Base-by-base conservation (phyloP, 2,113 vertebrate species). In the Platycercus adscitus region DNA sequence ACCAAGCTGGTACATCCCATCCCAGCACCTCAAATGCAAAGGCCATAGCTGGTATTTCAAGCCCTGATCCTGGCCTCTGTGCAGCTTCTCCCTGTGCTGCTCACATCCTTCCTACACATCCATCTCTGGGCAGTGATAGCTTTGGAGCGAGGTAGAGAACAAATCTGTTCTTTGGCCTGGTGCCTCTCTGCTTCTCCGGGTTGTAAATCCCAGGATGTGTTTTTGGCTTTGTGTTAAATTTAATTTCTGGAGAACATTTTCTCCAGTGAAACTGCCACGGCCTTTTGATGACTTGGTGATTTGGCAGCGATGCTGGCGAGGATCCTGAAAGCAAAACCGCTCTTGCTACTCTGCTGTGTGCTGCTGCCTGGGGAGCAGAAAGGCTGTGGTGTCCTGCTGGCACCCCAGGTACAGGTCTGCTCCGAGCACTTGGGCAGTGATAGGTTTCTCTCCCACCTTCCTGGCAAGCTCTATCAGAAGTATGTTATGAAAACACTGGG, bases 341-440 rank as follows among this genome's bases (percentile, higher is more conserved):
- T 66, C 2, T 2, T 1, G 2, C 53, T 37, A 7, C 31, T 65
- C 41, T 0, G 0, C 33, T 6, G 3, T 24, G 61, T 3, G 6
- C 33, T 1, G 1, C 58, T 66, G 70, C 31, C 39, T 7, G 12
- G 26, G 49, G 56, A 81, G 49, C 88, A 69, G 71, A 50, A 52
- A 46, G 46, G 64, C 60, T 53, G 60, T 0, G 0, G 24, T n/a
- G 68, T n/a, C 0, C 0, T 39, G 60, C 33, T 58, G 52, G 50
- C 20, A 17, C n/a, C 70, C 82, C 2, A 0, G 39, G 29, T 28
- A 50, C 5, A 8, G 64, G 12, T 56, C 80, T 83, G 64, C 76
- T 84, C 55, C 0, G 0, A 85, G 61, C 44, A 14, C 13, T 20
- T 55, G 69, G 21, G 52, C 56, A 84, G 77, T 4, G 3, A 9